These are phyloP conservation scores for Colius striatus DNA, from an alignment of 2,113 vertebrate genomes.

Conservation along the genomic window DNA sequence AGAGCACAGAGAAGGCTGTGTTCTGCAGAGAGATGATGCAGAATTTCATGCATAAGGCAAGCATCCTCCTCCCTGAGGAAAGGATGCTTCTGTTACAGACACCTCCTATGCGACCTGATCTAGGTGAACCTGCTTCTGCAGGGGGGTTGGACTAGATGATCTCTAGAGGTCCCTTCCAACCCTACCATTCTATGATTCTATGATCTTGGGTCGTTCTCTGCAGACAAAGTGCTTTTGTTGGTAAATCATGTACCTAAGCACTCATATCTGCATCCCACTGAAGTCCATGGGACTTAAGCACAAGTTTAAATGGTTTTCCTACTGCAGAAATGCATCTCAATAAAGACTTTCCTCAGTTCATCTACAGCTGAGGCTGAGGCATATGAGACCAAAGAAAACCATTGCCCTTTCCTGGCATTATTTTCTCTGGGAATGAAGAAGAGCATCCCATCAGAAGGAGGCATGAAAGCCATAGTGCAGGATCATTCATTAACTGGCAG, in stretches of 20 bases:
- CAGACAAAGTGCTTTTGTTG: background rate
- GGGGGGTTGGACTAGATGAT: no score
- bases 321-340: background rate
- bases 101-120: accelerated
- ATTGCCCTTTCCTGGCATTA: background rate
- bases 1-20: background rate
- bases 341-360: background rate
- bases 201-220: background rate
- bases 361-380: background rate
- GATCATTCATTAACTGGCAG: background rate
- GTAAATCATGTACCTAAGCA: background rate
- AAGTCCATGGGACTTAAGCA: background rate
- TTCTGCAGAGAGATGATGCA: background rate
- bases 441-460: background rate
- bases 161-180: no score
- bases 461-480: background rate
- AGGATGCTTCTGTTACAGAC: background rate
- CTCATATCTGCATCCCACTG: background rate
- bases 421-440: background rate
- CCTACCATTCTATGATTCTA: no score
- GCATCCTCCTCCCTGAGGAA: background rate
- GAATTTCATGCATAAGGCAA: background rate
- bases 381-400: background rate
- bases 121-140: no score
- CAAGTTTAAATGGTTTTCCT: background rate